Conservation (phyloP, 2,888 invertebrate genomes). For the Tromatobia lineatoria region DNA sequence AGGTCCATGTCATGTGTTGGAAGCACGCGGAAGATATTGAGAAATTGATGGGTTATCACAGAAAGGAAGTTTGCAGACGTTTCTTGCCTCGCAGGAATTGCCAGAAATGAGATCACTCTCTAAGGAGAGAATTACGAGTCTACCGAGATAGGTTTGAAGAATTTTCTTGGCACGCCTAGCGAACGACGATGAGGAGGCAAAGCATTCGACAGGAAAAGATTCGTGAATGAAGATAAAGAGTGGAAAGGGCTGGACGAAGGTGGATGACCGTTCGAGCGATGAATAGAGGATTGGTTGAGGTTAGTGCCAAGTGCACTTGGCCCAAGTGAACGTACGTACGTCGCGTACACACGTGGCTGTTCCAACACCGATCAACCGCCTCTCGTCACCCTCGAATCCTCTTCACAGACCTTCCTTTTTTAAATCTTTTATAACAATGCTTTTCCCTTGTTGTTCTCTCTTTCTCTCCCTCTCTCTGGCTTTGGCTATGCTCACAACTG, state of each 20-base stretch:
- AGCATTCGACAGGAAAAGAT: constrained; percentile 38
- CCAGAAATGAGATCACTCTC: constrained; percentile 11
- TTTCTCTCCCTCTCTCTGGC: too few relatives aligned
- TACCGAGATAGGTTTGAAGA: background rate
- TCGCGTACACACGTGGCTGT: constrained; percentile 23
- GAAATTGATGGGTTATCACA: background rate
- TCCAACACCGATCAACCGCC: background rate
- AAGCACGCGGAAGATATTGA: background rate
- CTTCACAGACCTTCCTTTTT: constrained; percentile 63
- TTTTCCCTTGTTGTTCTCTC: constrained; percentile 69
- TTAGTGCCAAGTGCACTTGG: constrained; percentile 79
- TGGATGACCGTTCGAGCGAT: constrained; percentile 67
- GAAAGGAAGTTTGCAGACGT: background rate
- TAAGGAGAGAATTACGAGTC: constrained; percentile 8
- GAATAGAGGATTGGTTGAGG: constrained; percentile 73
- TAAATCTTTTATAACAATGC: constrained; percentile 75
- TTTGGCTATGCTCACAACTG: constrained; percentile 39
- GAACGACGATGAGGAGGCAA: background rate
- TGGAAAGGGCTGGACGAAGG: constrained; percentile 47
- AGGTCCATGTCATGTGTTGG: background rate
- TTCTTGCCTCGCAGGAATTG: background rate
- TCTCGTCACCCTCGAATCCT: constrained; percentile 8
- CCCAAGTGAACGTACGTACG: constrained; percentile 60
- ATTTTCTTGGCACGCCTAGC: constrained; percentile 38
- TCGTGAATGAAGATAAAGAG: constrained; percentile 53